Percentiles rank a stretch among this genome's conserved stretches.
phyloP scores from a whole-genome alignment of 2,888 invertebrate genomes.

The Mythimna vitellina region DNA sequence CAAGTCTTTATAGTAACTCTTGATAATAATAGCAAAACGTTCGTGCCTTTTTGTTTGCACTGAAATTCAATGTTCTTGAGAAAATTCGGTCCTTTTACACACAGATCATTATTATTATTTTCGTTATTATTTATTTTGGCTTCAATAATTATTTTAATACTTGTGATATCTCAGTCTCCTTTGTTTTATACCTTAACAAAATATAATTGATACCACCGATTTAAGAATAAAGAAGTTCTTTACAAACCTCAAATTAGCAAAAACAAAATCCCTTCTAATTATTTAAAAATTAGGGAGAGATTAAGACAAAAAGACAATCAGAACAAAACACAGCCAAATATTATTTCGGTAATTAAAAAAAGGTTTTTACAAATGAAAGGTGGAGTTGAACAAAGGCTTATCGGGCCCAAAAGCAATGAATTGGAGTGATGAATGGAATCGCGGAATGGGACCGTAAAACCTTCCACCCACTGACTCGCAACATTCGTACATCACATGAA shows the following conservation, averaged over 20 bases:
- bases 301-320: conserved; percentile 16
- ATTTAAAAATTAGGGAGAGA: conserved; percentile 1
- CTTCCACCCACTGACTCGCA: conserved; percentile 23
- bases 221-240: not conserved
- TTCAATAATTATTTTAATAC: not conserved
- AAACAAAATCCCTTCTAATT: not conserved
- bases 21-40: not conserved
- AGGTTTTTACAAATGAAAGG: conserved; percentile 43
- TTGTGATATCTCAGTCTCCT: not conserved
- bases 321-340: not conserved
- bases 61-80: not conserved
- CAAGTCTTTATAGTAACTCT: not conserved
- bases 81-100: not conserved
- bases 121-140: no score
- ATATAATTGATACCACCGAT: not conserved
- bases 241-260: not conserved
- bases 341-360: conserved; percentile 33
- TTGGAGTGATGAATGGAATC: conserved; percentile 39
- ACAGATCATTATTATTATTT: not conserved
- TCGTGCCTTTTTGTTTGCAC: not conserved
- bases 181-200: not conserved
- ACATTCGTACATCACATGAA: conserved; percentile 15
- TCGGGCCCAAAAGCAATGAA: conserved; percentile 29
- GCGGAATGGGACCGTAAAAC: conserved; percentile 30
- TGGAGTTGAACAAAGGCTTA: conserved; percentile 35